Percentiles rank a stretch among this genome's conserved stretches.
phyloP scores from a whole-genome alignment of 1,140 invertebrate genomes.

The Propsilocerus akamusi region DNA sequence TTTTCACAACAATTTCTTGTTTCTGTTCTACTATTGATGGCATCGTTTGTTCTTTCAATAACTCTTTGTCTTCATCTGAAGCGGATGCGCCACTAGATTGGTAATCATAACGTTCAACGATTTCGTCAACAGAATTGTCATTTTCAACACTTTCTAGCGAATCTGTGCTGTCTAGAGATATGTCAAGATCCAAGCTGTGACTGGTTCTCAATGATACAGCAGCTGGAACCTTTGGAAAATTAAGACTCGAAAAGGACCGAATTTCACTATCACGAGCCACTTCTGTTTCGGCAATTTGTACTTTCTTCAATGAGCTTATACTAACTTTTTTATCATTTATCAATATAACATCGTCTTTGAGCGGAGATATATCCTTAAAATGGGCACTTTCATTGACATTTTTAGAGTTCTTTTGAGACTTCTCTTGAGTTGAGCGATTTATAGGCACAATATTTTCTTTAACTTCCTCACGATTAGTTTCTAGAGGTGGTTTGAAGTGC shows the following conservation, averaged over 20 bases:
- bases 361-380: neutral
- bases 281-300: neutral
- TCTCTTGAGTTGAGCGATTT: neutral
- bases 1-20: slow-evolving; percentile 10
- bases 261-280: neutral
- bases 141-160: slow-evolving; percentile 10
- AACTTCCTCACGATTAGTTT: neutral
- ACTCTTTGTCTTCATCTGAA: slow-evolving; percentile 7
- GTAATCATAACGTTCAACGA: slow-evolving; percentile 10
- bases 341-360: slow-evolving; percentile 5
- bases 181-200: neutral
- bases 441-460: neutral
- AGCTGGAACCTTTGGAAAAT: neutral
- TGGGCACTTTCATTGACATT: neutral
- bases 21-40: neutral
- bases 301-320: slow-evolving; percentile 1
- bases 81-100: slow-evolving; percentile 6
- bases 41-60: slow-evolving; percentile 3
- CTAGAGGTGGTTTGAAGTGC: slow-evolving; percentile 4
- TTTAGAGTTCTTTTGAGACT: neutral
- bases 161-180: neutral
- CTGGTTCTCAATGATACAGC: neutral
- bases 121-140: slow-evolving; percentile 21
- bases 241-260: neutral
- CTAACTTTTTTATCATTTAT: slow-evolving; percentile 6